phyloP scores from a whole-genome alignment of 2,113 vertebrate genomes.

The Stictonetta naevosa region DNA sequence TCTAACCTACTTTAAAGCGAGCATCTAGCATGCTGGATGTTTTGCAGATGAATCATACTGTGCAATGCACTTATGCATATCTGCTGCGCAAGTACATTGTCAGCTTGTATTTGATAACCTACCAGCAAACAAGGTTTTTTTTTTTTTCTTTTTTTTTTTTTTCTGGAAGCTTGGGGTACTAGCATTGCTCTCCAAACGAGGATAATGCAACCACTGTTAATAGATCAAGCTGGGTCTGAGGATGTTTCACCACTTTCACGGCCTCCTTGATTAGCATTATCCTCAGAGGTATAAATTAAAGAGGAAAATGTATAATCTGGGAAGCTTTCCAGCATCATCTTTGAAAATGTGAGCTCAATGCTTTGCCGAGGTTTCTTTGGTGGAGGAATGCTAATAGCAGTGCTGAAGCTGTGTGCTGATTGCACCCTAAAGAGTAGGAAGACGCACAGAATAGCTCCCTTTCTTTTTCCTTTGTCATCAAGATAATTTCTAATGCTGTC shows the following conservation, averaged over 20 bases:
- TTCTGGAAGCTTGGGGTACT: neutral
- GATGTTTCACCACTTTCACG: neutral
- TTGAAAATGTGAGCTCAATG: conserved; percentile 42
- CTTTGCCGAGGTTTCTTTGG: conserved; percentile 32
- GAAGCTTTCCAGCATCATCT: conserved; percentile 55
- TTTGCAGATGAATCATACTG: conserved; percentile 51
- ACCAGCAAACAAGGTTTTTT: neutral
- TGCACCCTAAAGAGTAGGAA: conserved; percentile 25
- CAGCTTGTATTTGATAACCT: conserved; percentile 47
- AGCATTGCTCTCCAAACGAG: neutral
- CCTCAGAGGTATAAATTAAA: conserved; percentile 62
- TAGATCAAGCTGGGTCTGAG: neutral
- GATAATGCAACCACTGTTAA: conserved; percentile 30
- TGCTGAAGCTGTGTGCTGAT: conserved; percentile 28
- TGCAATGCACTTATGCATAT: conserved; percentile 51
- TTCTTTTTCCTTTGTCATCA: conserved; percentile 4
- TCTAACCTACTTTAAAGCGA: conserved; percentile 43
- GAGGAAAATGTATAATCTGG: conserved; percentile 58
- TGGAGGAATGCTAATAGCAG: conserved; percentile 20
- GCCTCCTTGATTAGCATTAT: conserved; percentile 49
- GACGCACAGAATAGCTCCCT: neutral
- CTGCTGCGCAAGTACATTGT: conserved; percentile 50
- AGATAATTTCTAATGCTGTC: neutral
- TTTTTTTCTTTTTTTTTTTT: neutral
- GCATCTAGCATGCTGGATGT: conserved; percentile 35